phyloP scores from a whole-genome alignment of 2,797 vertebrate species.

The Mycteria americana region DNA sequence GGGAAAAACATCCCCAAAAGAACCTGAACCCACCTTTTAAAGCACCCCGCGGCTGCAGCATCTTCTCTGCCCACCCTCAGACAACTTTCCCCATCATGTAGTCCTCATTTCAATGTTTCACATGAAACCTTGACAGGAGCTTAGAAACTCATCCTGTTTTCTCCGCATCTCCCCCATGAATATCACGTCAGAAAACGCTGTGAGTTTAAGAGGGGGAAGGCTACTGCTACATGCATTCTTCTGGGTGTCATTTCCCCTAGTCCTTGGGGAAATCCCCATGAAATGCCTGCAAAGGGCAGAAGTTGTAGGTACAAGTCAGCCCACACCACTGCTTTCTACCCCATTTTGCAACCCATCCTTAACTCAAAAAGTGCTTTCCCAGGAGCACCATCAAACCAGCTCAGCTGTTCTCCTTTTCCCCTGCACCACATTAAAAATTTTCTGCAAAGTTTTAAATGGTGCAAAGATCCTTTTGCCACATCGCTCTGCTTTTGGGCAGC shows the following conservation, averaged over 20 bases:
- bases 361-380: background rate
- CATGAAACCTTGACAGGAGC: background rate
- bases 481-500: background rate
- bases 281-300: background rate
- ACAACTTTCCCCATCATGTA: background rate
- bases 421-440: background rate
- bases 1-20: background rate
- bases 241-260: background rate
- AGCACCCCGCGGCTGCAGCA: background rate
- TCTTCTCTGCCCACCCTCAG: background rate
- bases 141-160: background rate
- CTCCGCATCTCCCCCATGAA: background rate
- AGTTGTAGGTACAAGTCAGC: background rate
- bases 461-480: background rate
- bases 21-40: background rate
- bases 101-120: background rate
- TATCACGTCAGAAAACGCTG: background rate
- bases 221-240: background rate
- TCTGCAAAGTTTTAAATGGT: background rate
- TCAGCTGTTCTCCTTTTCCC: background rate
- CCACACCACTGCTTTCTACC: background rate
- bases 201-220: background rate
- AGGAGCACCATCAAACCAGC: background rate
- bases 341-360: background rate
- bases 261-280: background rate